Evolutionary conservation across 1,140 invertebrate genomes (phyloP).

Genomic region (Pygmarrhopalites habei): DNA sequence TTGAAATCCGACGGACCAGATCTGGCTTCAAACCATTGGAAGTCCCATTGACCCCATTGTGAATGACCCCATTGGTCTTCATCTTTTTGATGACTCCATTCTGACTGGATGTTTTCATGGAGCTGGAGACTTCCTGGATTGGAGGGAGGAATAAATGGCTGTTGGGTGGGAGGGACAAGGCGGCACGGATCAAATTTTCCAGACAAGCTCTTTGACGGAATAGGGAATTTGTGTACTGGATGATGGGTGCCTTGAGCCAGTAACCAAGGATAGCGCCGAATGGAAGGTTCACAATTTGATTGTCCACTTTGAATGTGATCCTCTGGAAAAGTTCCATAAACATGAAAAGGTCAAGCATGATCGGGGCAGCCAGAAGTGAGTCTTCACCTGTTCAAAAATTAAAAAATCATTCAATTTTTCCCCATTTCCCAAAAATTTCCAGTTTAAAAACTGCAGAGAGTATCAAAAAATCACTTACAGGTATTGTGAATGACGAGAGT

Average conservation of each 20-base stretch:
- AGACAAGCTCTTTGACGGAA: slow-evolving; percentile 78
- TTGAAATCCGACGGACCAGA: too few relatives aligned
- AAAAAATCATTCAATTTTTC: too few relatives aligned
- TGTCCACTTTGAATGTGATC: slow-evolving; percentile 48
- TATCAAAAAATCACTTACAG: too few relatives aligned
- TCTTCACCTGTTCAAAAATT: too few relatives aligned
- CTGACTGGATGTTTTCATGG: too few relatives aligned
- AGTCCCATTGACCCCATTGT: too few relatives aligned
- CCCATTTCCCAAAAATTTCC: too few relatives aligned
- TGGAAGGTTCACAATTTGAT: slow-evolving; percentile 20
- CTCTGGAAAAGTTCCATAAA: slow-evolving; percentile 79
- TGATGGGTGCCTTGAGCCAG: slow-evolving; percentile 69
- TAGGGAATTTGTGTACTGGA: slow-evolving; percentile 78
- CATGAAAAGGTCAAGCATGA: slow-evolving; percentile 86
- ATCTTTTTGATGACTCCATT: too few relatives aligned
- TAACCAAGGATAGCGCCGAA: slow-evolving; percentile 65
- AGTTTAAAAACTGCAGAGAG: too few relatives aligned
- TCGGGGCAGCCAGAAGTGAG: slow-evolving; percentile 82
- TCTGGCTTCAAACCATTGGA: too few relatives aligned
- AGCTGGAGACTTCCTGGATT: too few relatives aligned
- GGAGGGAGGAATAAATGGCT: slow-evolving; percentile 50
- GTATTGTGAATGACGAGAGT: slow-evolving; percentile 95
- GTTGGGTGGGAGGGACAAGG: slow-evolving; percentile 69
- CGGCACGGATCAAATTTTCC: slow-evolving; percentile 82
- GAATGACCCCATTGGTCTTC: too few relatives aligned